A percentile compares a stretch with the other conserved stretches of the same genome.
phyloP scores from a whole-genome alignment of 2,888 invertebrate genomes.

The Caenorhabditis japonica region DNA sequence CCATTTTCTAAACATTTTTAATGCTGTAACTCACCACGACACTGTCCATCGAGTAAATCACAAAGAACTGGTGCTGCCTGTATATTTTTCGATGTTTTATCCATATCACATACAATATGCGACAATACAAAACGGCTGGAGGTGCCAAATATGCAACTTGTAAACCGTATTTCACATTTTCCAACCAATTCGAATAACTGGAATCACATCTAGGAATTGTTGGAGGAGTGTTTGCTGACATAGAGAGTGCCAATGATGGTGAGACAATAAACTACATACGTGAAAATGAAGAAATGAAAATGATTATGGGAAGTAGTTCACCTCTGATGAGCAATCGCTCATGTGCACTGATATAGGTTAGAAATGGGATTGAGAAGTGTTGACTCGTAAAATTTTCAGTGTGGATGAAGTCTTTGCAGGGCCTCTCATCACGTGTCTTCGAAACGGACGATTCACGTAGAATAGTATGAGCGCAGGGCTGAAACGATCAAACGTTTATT shows the following conservation, averaged over 20 bases:
- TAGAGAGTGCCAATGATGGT: too few relatives aligned
- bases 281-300: too few relatives aligned
- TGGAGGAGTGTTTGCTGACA: too few relatives aligned
- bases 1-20: too few relatives aligned
- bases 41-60: constrained; percentile 32
- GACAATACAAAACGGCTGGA: constrained; percentile 9
- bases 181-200: not conserved
- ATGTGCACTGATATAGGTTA: too few relatives aligned
- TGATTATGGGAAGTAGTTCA: too few relatives aligned
- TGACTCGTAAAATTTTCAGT: too few relatives aligned
- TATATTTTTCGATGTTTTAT: constrained; percentile 15
- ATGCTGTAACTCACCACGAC: constrained; percentile 30
- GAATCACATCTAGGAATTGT: not conserved
- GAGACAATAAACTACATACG: too few relatives aligned
- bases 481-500: not conserved
- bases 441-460: not conserved
- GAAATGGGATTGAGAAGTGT: too few relatives aligned
- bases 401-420: too few relatives aligned
- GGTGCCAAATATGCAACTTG: constrained; percentile 28
- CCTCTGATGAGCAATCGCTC: too few relatives aligned
- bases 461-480: not conserved
- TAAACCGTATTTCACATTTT: constrained; percentile 19
- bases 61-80: constrained; percentile 34
- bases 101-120: constrained; percentile 40
- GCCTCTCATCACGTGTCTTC: not conserved